These are phyloP conservation scores for Corvus hawaiiensis DNA, from an alignment of 2,113 vertebrate genomes.

Conservation along the genomic window DNA sequence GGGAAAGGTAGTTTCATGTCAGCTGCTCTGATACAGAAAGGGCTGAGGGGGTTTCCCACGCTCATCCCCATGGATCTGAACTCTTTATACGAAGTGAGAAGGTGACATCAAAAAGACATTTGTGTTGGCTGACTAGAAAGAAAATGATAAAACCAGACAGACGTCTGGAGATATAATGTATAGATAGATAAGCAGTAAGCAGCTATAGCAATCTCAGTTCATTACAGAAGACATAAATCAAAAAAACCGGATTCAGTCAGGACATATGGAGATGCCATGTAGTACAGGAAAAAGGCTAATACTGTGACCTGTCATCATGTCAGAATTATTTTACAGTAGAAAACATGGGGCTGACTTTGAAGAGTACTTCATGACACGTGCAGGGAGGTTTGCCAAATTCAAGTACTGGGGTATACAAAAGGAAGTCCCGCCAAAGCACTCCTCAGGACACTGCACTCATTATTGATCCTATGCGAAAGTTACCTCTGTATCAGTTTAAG, in stretches of 20 bases:
- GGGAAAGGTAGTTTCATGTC: neutral
- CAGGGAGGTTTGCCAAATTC: neutral
- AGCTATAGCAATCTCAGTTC: neutral
- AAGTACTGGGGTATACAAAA: neutral
- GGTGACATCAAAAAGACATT: neutral
- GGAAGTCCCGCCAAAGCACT: neutral
- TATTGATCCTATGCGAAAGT: neutral
- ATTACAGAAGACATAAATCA: neutral
- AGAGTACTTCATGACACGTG: neutral
- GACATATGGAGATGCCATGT: neutral
- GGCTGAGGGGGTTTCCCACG: neutral
- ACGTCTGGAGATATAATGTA: neutral
- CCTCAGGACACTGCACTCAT: neutral
- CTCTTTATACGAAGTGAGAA: neutral
- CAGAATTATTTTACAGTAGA: neutral
- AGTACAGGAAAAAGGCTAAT: neutral
- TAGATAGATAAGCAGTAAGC: neutral
- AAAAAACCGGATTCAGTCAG: neutral
- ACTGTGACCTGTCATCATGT: neutral
- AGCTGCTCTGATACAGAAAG: neutral
- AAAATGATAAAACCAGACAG: neutral
- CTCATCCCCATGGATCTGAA: neutral
- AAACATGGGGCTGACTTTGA: neutral
- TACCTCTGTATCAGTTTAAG: neutral
- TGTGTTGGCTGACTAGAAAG: neutral